phyloP scores from a whole-genome alignment of 2,797 vertebrate species.

The Agapornis canus region DNA sequence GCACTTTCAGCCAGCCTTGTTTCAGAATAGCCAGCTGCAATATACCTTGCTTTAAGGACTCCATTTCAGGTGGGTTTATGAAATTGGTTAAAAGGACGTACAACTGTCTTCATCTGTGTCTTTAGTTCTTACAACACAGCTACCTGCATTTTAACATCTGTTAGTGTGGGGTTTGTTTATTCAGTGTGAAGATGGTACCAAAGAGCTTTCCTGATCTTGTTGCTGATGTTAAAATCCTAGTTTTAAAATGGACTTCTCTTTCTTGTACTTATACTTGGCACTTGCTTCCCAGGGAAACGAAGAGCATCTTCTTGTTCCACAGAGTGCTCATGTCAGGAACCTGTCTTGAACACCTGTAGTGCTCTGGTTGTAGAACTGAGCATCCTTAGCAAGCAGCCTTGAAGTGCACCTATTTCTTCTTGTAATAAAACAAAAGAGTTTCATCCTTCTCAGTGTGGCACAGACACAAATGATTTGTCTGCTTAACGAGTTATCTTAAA shows the following conservation, averaged over 20 bases:
- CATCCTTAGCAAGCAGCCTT: neutral
- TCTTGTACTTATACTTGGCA: neutral
- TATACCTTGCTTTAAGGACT: neutral
- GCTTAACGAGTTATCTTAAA: neutral
- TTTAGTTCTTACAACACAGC: neutral
- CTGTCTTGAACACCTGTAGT: fast-evolving
- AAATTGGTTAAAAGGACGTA: neutral
- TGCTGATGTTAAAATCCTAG: neutral
- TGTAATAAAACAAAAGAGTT: fast-evolving
- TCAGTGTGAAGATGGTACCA: neutral
- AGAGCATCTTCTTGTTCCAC: neutral
- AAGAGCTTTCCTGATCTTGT: neutral
- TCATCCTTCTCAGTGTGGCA: neutral
- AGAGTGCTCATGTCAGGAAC: neutral
- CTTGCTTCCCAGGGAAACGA: neutral
- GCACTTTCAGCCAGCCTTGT: neutral
- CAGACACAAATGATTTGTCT: neutral
- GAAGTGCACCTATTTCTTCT: neutral
- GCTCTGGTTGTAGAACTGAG: neutral
- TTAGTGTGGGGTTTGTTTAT: neutral
- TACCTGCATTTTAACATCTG: neutral
- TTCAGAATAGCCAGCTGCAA: neutral
- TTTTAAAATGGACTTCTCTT: neutral
- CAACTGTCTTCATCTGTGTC: neutral
- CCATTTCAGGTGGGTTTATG: neutral